Evolutionary conservation across 92 coral and sea anemone genomes (phyloP).

Genomic region (Scolanthus callimorphus): DNA sequence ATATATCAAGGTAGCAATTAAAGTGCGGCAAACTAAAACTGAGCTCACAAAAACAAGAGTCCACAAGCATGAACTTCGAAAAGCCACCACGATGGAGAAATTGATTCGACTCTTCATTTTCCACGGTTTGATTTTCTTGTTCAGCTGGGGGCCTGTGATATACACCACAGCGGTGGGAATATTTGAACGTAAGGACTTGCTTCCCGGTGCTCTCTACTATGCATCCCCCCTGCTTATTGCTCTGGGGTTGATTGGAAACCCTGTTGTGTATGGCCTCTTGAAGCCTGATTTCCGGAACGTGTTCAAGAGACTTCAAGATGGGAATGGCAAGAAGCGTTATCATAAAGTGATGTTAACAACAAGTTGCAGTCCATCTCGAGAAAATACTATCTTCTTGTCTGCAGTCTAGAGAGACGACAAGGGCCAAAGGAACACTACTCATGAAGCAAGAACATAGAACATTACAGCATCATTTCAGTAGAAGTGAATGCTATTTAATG

Average conservation of each 20-base stretch:
- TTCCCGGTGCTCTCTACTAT: conserved; percentile 8
- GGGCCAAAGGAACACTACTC: no score
- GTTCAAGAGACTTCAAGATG: neutral
- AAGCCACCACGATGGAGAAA: conserved; percentile 22
- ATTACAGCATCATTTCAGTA: no score
- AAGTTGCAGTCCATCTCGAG: no score
- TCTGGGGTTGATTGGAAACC: conserved; percentile 35
- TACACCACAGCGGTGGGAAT: conserved; percentile 29
- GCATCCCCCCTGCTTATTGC: conserved; percentile 26
- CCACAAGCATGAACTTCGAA: neutral
- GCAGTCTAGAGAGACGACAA: no score
- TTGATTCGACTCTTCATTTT: conserved; percentile 24
- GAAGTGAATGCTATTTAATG: no score
- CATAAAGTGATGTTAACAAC: no score
- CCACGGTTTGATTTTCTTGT: conserved; percentile 26
- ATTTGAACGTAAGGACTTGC: conserved; percentile 18
- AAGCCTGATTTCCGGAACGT: conserved; percentile 43
- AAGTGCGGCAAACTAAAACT: conserved; percentile 30
- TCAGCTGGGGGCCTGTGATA: conserved; percentile 49
- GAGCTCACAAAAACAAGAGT: conserved; percentile 10
- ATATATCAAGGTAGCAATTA: conserved; percentile 28
- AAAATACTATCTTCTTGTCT: no score
- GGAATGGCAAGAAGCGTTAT: no score
- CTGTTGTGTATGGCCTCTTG: conserved; percentile 44
- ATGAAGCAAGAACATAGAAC: no score